Base-by-base conservation (phyloP, 2,888 invertebrate genomes). In the Boloria euphrosyne region DNA sequence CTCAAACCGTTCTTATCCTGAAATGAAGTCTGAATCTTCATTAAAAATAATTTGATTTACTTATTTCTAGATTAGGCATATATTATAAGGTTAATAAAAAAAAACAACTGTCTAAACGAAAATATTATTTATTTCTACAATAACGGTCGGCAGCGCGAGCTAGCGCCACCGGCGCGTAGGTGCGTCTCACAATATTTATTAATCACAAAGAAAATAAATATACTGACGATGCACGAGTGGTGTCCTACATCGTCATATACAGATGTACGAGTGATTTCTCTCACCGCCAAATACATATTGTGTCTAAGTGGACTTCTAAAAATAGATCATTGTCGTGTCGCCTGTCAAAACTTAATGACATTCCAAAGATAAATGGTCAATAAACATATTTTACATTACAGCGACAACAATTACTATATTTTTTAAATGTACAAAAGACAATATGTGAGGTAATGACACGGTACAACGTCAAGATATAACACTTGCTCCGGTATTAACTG, bases 81-180 rank as follows among this genome's bases (percentile, higher is more conserved):
- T 38, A 49, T 17, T 22, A 16, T 49, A 14, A 16, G 18, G 54
- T 46, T 17, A 52, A 51, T 54, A 57, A 83, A 89, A 84, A 81
- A 84, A 78, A 78, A 38, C 82, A 82, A 84, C 84, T 76, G 74
- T 83, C 81, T 91, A 91, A 91, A 91, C 91, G 90, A 91, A 91
- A 91, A 91, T 91, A 91, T 90, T 89, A 89, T 91, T 91, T 91
- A 91, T 90, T 91, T 89, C 91, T 91, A 91, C 84, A 87, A 84
- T 87, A 89, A 87, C 83, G 87, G 80, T 81, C 84, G 81, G 78
- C 84, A 81, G 80, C 80, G 78, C 77, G 76, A 75, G 78, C 76
- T 74, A 73, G 69, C 78, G 79, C 79, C 75, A 82, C 78, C 82
- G 75, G 75, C 82, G 78, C 85, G 80, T 81, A 81, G 84, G 88